These are phyloP conservation scores for Pocillopora meandrina DNA, from an alignment of 92 coral and sea anemone species.

Conservation along the genomic window DNA sequence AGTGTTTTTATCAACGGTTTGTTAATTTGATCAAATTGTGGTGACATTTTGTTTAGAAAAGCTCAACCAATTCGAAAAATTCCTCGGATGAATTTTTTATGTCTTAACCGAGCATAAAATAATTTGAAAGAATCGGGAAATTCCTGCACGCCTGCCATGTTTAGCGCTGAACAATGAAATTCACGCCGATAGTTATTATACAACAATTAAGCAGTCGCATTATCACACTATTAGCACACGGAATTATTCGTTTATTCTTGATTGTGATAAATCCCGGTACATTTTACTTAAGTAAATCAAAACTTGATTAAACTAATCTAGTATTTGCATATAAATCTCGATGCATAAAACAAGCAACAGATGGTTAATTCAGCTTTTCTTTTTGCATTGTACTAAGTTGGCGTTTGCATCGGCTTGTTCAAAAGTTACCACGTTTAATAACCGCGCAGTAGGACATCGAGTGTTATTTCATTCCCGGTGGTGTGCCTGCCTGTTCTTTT, in stretches of 20 bases:
- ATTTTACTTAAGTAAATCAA: conserved; percentile 21
- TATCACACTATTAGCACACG: conserved; percentile 39
- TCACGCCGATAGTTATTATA: conserved; percentile 52
- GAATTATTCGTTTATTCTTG: conserved; percentile 40
- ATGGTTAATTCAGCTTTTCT: background rate
- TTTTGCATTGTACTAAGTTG: conserved; percentile 10
- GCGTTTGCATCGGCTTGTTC: conserved; percentile 43
- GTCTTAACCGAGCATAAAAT: background rate
- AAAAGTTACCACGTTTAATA: conserved; percentile 49
- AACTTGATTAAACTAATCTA: conserved; percentile 1
- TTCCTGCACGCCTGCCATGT: conserved; percentile 8
- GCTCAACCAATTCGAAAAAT: background rate
- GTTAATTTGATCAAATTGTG: conserved; percentile 2
- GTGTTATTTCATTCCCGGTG: conserved; percentile 37
- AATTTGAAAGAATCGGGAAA: background rate
- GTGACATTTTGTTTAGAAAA: background rate
- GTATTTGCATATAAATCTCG: background rate
- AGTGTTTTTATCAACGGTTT: conserved; percentile 7
- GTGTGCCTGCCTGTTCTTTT: conserved; percentile 31
- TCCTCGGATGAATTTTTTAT: background rate
- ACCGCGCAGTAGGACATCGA: conserved; percentile 40
- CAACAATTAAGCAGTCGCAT: conserved; percentile 39
- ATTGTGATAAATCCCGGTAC: conserved; percentile 5
- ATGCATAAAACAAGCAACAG: background rate
- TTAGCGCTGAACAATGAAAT: conserved; percentile 39